These are phyloP conservation scores for Pseudonaja textilis DNA, from an alignment of 2,113 vertebrate genomes.

Conservation along the genomic window DNA sequence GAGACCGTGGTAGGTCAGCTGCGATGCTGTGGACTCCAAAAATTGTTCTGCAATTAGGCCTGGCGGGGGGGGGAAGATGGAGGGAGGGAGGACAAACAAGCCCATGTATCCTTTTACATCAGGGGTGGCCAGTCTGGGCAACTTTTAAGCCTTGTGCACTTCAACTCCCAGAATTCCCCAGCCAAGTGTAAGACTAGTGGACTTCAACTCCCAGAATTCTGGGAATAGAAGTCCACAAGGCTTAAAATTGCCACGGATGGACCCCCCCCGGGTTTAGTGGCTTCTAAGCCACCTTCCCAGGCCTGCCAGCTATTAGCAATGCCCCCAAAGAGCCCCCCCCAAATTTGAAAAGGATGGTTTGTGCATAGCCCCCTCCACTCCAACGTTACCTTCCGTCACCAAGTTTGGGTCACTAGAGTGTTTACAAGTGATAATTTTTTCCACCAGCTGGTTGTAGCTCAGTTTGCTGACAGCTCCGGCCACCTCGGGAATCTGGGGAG, in stretches of 20 bases:
- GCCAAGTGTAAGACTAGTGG: no score
- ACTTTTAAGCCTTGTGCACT: neutral
- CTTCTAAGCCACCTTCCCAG: neutral
- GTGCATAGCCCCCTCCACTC: no score
- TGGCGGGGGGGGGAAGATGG: neutral
- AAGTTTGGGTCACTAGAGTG: slow-evolving; percentile 80
- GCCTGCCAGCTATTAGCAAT: neutral
- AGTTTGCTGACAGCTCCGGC: slow-evolving; percentile 82
- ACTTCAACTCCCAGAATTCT: no score
- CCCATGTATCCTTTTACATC: neutral
- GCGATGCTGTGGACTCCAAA: slow-evolving; percentile 84
- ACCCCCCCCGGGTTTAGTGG: no score
- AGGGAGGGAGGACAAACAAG: neutral
- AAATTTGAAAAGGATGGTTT: neutral
- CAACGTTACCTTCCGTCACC: slow-evolving; percentile 83
- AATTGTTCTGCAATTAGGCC: slow-evolving; percentile 92
- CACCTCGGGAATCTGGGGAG: slow-evolving; percentile 75
- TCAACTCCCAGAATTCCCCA: no score
- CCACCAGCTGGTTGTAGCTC: slow-evolving; percentile 95
- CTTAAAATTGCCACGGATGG: no score
- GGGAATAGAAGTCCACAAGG: no score
- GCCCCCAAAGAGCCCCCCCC: neutral
- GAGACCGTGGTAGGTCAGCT: slow-evolving; percentile 90
- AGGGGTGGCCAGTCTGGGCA: no score
- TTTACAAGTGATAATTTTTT: slow-evolving; percentile 93